These are phyloP conservation scores for Tipula confusa DNA, from an alignment of 2,888 invertebrate genomes.

Conservation along the genomic window DNA sequence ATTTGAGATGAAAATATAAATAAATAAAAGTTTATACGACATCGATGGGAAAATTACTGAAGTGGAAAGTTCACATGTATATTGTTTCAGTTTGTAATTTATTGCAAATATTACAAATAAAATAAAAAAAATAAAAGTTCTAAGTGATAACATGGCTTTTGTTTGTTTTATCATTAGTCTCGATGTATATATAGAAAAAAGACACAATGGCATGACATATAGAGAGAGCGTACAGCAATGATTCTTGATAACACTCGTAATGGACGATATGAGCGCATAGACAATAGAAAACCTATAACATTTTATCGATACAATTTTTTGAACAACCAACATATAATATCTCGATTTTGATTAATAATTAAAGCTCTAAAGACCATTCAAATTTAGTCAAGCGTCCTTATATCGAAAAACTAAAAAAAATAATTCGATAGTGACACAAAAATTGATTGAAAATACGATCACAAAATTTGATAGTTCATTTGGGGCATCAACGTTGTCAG, in stretches of 20 bases:
- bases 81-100: not conserved
- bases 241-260: not conserved
- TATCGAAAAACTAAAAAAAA: not conserved
- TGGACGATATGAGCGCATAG: not conserved
- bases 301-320: not conserved
- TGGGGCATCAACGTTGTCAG: not conserved
- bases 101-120: not conserved
- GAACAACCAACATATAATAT: too few species aligned
- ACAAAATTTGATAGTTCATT: not conserved
- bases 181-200: not conserved
- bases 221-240: not conserved
- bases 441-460: not conserved
- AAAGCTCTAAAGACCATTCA: not conserved
- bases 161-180: not conserved
- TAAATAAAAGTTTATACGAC: not conserved
- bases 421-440: slow-evolving; percentile 4
- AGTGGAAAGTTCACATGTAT: not conserved
- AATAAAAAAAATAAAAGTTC: too few species aligned
- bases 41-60: not conserved
- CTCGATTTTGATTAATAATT: not conserved
- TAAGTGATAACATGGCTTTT: not conserved
- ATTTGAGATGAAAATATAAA: not conserved
- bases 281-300: not conserved
- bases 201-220: not conserved
- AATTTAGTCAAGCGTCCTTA: not conserved